These are phyloP conservation scores for Cyanoramphus novaezelandiae DNA, from an alignment of 2,113 vertebrate genomes.

Conservation along the genomic window DNA sequence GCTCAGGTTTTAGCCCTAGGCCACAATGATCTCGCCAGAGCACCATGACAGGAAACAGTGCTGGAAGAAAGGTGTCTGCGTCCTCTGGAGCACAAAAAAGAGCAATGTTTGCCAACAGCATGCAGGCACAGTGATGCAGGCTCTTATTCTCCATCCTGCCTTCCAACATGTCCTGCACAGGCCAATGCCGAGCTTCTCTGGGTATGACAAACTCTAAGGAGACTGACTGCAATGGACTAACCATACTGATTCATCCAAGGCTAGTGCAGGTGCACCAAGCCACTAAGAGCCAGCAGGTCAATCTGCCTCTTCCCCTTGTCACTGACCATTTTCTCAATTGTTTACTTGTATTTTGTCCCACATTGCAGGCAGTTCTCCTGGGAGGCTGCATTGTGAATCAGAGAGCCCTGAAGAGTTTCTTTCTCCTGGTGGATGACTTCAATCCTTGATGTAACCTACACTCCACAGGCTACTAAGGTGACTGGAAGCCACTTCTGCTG, in stretches of 20 bases:
- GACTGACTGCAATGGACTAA: background rate
- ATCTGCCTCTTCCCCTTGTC: background rate
- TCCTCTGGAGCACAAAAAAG: background rate
- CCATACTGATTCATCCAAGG: background rate
- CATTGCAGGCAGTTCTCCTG: background rate
- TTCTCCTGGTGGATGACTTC: background rate
- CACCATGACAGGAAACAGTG: background rate
- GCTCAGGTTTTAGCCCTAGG: background rate
- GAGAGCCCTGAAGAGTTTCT: background rate
- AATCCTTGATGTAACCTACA: background rate
- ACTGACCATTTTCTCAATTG: background rate
- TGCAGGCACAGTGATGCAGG: background rate
- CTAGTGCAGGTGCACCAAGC: background rate
- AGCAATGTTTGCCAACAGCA: accelerated
- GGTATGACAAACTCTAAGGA: background rate
- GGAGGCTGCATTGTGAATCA: background rate
- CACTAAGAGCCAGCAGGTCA: background rate
- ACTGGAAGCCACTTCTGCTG: background rate
- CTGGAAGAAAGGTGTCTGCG: background rate
- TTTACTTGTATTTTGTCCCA: background rate
- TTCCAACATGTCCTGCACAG: background rate
- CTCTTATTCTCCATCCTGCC: background rate
- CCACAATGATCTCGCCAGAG: background rate
- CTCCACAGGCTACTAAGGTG: background rate
- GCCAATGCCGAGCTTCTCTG: background rate